phyloP scores from a whole-genome alignment of 2,113 vertebrate species.

The Chlamydotis undulata region DNA sequence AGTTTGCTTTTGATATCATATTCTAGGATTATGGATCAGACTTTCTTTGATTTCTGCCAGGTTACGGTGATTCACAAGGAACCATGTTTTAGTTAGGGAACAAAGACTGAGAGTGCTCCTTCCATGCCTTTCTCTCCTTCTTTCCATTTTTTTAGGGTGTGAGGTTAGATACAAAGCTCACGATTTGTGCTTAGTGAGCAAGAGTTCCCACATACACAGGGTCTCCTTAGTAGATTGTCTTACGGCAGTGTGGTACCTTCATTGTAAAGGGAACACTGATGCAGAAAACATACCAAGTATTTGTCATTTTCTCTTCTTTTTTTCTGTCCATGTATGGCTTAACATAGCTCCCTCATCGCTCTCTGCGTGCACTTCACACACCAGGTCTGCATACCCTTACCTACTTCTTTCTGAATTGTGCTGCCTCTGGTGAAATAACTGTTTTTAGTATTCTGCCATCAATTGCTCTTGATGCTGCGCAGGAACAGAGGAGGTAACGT shows the following conservation, averaged over 20 bases:
- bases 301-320: neutral
- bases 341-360: neutral
- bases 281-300: neutral
- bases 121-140: neutral
- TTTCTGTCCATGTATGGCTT: neutral
- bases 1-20: neutral
- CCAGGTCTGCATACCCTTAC: neutral
- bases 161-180: fast-evolving
- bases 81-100: neutral
- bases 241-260: neutral
- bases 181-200: neutral
- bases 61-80: neutral
- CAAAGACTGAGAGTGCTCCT: neutral
- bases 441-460: neutral
- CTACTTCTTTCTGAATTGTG: neutral
- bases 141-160: neutral
- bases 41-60: neutral
- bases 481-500: neutral
- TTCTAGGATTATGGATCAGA: neutral
- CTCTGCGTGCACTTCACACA: fast-evolving
- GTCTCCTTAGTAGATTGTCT: neutral
- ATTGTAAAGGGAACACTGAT: neutral
- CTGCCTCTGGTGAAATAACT: neutral
- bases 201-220: neutral
- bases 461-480: neutral